Conservation (phyloP, 2,113 vertebrate species). For the Amia ocellicauda region DNA sequence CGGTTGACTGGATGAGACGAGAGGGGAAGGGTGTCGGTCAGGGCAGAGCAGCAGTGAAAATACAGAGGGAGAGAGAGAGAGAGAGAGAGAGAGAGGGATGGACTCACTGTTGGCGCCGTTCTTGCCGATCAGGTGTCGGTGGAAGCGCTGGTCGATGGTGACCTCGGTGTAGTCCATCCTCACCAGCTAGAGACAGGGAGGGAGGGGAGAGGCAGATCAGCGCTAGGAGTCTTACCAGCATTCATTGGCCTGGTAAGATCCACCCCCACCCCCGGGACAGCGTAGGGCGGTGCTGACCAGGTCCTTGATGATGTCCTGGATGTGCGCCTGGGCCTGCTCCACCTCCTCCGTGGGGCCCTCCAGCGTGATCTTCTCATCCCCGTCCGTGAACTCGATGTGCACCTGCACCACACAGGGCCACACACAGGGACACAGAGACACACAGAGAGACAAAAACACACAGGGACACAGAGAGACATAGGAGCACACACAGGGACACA, state of each 20-base stretch:
- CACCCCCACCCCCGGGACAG: no score
- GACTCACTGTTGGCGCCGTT: constrained; percentile 72
- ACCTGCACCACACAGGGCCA: constrained; percentile 53
- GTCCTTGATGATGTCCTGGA: constrained; percentile 71
- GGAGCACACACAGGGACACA: no score
- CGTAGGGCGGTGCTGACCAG: constrained; percentile 48
- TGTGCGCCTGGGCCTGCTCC: constrained; percentile 67
- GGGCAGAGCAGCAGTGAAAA: not conserved
- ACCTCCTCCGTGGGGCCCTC: constrained; percentile 71
- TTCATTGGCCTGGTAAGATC: no score
- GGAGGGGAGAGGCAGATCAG: not conserved
- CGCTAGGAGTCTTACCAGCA: no score
- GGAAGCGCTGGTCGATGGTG: constrained; percentile 70
- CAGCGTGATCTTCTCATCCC: constrained; percentile 70
- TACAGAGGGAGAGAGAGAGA: not conserved
- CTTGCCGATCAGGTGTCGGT: constrained; percentile 72
- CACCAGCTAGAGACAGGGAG: constrained; percentile 52
- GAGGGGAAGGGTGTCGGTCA: not conserved
- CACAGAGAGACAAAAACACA: no score
- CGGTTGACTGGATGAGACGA: constrained; percentile 59
- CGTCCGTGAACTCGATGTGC: constrained; percentile 75
- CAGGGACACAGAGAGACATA: no score
- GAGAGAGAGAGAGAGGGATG: not conserved
- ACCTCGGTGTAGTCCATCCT: constrained; percentile 77
- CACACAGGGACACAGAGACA: constrained; percentile 8